A percentile compares a stretch with the other conserved stretches of the same genome.
phyloP scores from a whole-genome alignment of 2,113 vertebrate species.

The Raja brachyura region DNA sequence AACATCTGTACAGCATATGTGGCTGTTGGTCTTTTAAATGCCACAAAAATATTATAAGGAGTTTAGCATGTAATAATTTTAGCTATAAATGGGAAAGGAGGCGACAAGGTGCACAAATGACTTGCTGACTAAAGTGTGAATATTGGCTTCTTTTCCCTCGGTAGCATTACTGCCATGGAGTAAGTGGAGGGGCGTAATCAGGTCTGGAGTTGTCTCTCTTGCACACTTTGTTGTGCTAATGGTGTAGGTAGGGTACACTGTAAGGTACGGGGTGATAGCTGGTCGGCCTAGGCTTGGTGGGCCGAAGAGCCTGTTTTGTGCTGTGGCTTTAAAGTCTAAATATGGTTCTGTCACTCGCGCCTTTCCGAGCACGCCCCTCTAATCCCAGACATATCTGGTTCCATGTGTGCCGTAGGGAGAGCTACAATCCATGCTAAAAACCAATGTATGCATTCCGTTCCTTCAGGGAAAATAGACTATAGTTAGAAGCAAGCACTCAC shows the following conservation, averaged over 20 bases:
- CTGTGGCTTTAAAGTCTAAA: too few relatives aligned
- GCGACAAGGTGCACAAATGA: not conserved
- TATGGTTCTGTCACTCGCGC: not conserved
- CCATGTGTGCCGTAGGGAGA: not conserved
- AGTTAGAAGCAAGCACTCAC: not conserved
- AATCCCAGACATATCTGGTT: not conserved
- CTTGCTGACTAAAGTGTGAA: not conserved
- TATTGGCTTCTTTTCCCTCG: not conserved
- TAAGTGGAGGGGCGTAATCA: not conserved
- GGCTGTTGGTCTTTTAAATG: not conserved
- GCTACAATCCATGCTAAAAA: not conserved
- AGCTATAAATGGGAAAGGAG: not conserved
- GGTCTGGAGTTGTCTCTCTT: not conserved
- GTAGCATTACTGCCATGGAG: not conserved
- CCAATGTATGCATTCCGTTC: not conserved
- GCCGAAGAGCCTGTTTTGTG: too few relatives aligned
- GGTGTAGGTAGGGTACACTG: not conserved
- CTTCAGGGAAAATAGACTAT: not conserved
- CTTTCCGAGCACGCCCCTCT: not conserved
- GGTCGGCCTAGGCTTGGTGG: too few relatives aligned
- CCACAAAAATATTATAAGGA: not conserved
- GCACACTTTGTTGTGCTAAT: not conserved
- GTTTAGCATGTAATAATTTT: not conserved
- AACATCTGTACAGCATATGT: conserved; percentile 21
- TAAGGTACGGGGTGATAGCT: not conserved